A percentile compares a stretch with the other conserved stretches of the same genome.
Conservation (phyloP, 2,888 invertebrate genomes). For the Drosophila mimica region DNA sequence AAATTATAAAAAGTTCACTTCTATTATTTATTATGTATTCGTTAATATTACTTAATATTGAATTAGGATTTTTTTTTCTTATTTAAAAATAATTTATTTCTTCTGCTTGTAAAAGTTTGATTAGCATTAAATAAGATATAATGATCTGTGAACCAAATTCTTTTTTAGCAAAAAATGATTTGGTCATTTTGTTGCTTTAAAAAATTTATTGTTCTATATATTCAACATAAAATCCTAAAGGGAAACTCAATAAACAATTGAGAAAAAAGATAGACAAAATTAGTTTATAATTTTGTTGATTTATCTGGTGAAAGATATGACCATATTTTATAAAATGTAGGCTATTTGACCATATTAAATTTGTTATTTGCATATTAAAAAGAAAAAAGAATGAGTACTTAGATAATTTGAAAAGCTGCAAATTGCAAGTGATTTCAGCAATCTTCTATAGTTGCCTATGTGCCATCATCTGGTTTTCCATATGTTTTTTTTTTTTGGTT, state of each 20-base stretch:
- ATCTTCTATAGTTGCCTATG: constrained; percentile 51
- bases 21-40: background rate
- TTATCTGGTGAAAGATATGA: background rate
- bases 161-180: background rate
- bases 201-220: background rate
- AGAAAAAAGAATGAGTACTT: no score
- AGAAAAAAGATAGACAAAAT: background rate
- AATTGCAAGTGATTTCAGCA: constrained; percentile 6
- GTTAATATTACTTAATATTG: background rate
- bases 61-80: background rate
- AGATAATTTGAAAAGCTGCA: background rate
- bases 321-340: background rate
- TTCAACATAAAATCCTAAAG: background rate
- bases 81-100: background rate
- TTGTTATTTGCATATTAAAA: background rate
- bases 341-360: background rate
- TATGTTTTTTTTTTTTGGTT: constrained; percentile 2
- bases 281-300: background rate
- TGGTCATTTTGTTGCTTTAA: background rate
- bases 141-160: background rate
- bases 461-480: constrained; percentile 29
- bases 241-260: background rate
- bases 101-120: background rate
- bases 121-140: background rate
- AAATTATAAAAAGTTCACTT: background rate